These are phyloP conservation scores for Calidris pygmaea DNA, from an alignment of 2,113 vertebrate genomes.

Conservation along the genomic window DNA sequence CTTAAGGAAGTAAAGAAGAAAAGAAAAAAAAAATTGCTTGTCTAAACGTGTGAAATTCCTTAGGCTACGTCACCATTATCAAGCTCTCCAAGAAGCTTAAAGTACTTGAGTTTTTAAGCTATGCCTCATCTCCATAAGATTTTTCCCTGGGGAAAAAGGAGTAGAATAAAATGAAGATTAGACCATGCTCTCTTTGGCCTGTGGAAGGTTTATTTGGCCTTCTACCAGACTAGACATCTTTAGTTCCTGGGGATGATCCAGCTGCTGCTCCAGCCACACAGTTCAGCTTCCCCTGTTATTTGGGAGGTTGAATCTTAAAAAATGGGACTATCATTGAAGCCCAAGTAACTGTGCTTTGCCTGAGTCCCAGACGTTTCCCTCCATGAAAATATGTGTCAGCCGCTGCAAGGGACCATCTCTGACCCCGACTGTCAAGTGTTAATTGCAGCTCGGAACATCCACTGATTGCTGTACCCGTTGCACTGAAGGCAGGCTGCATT, in stretches of 20 bases:
- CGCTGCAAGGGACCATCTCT: background rate
- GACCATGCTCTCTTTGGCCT: background rate
- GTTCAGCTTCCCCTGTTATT: background rate
- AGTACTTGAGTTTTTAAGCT: background rate
- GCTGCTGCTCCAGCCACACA: background rate
- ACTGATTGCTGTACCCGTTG: accelerated
- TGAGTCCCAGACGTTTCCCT: background rate
- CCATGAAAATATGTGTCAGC: background rate
- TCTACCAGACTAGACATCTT: conserved; percentile 46
- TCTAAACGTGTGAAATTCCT: conserved; percentile 22
- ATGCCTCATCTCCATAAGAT: conserved; percentile 8
- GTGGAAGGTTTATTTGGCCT: conserved; percentile 46
- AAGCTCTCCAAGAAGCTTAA: background rate
- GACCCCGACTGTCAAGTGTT: background rate
- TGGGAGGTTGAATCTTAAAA: background rate
- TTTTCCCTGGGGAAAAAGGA: background rate
- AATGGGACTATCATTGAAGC: background rate
- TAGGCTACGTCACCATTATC: background rate
- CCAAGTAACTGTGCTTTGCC: background rate
- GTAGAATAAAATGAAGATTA: conserved; percentile 13
- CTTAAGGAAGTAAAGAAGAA: background rate
- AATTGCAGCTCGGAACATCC: background rate
- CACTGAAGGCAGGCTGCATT: background rate
- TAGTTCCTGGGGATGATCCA: conserved; percentile 6
- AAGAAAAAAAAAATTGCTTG: background rate